These are phyloP conservation scores for Noctua janthe DNA, from an alignment of 2,888 invertebrate species.

Conservation along the genomic window DNA sequence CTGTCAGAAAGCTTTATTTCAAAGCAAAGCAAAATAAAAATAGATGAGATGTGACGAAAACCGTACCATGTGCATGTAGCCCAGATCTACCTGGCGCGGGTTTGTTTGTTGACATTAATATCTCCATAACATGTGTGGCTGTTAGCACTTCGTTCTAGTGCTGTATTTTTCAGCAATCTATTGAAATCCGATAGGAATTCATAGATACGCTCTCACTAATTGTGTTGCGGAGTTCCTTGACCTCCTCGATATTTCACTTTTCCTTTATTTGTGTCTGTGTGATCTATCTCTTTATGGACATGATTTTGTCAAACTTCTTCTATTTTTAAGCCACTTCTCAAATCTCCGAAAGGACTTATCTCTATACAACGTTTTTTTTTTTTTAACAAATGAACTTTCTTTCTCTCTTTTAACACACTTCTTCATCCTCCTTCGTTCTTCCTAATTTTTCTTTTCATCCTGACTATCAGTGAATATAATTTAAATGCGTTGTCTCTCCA, in stretches of 20 bases:
- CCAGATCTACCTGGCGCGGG: not conserved
- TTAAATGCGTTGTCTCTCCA: not conserved
- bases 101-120: not conserved
- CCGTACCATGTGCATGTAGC: not conserved
- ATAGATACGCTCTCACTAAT: too few species aligned
- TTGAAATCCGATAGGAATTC: not conserved
- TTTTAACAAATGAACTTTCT: not conserved
- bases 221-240: not conserved
- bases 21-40: not conserved
- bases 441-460: not conserved
- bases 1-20: not conserved
- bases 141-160: not conserved
- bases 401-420: not conserved
- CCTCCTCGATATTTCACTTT: not conserved
- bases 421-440: not conserved
- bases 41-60: not conserved
- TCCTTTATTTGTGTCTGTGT: not conserved
- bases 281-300: not conserved
- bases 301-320: too few species aligned
- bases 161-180: not conserved
- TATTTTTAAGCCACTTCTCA: too few species aligned
- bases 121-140: not conserved
- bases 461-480: not conserved
- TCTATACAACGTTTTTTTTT: not conserved
- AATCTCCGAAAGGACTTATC: not conserved